Percentiles rank a stretch among this genome's conserved stretches.
Evolutionary conservation across 1,140 invertebrate genomes (phyloP).

Genomic region (Matsumurasca onukii): DNA sequence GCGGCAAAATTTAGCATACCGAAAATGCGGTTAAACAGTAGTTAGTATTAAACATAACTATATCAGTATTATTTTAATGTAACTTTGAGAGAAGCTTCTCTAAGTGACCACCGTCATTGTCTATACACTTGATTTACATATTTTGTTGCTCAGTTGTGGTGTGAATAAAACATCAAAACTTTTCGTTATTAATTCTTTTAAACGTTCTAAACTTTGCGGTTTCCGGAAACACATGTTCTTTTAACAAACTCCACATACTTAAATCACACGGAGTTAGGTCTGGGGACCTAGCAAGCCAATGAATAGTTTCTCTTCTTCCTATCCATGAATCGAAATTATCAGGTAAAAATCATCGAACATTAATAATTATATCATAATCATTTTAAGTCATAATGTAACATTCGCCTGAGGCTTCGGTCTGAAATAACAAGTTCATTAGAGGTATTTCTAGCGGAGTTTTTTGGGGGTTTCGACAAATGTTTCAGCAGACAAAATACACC

Average conservation of each 20-base stretch:
- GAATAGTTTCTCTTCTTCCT: conserved; percentile 4
- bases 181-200: conserved; percentile 8
- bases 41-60: conserved; percentile 15
- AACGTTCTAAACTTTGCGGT: not conserved
- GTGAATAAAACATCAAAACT: conserved; percentile 1
- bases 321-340: not conserved
- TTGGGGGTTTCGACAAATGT: no score
- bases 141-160: conserved; percentile 1
- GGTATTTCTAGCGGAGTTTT: no score
- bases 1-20: conserved; percentile 10
- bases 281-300: conserved; percentile 11
- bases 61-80: no score
- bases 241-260: conserved; percentile 11
- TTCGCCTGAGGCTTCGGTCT: no score
- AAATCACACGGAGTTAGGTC: no score
- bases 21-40: conserved; percentile 1
- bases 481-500: no score
- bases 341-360: no score
- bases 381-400: no score
- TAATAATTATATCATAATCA: no score
- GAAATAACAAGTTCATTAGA: no score
- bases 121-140: conserved; percentile 12
- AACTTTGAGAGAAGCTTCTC: not conserved
- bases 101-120: not conserved
- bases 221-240: conserved; percentile 14